Percentiles rank a stretch among this genome's conserved stretches.
Conservation (phyloP, 2,113 vertebrate genomes). For the Todiramphus saurophagus region DNA sequence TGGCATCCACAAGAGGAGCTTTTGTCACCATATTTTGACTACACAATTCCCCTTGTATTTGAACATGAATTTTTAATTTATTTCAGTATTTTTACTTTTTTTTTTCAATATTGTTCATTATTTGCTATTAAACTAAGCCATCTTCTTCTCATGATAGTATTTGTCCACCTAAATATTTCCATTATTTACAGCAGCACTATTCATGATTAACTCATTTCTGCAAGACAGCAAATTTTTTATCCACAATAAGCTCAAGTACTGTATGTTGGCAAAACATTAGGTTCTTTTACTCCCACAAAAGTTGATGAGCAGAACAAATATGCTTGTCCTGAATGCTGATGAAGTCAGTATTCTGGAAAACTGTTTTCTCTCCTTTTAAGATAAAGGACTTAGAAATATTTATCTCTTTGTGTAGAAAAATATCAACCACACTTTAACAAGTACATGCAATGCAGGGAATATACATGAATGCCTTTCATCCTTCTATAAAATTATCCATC, state of each 20-base stretch:
- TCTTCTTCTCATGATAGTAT: not conserved
- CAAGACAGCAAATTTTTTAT: not conserved
- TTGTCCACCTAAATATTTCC: not conserved
- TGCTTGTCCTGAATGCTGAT: not conserved
- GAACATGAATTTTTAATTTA: not conserved
- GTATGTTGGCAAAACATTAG: not conserved
- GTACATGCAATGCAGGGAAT: not conserved
- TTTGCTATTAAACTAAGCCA: not conserved
- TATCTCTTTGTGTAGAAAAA: not conserved
- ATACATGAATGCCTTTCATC: not conserved
- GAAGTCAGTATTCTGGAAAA: not conserved
- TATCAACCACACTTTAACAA: not conserved
- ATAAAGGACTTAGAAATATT: not conserved
- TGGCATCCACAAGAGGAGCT: not conserved
- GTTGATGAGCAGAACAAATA: not conserved
- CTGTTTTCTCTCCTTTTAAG: not conserved
- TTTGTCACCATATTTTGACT: not conserved
- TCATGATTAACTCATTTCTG: not conserved
- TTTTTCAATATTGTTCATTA: not conserved
- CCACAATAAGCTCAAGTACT: not conserved
- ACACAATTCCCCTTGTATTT: not conserved
- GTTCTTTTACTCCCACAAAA: not conserved
- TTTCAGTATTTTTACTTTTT: not conserved
- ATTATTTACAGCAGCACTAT: not conserved
- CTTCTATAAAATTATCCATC: fast-evolving